These are phyloP conservation scores for Peromyscus melanophrys DNA, from an alignment of 2,797 vertebrate genomes.

Conservation along the genomic window DNA sequence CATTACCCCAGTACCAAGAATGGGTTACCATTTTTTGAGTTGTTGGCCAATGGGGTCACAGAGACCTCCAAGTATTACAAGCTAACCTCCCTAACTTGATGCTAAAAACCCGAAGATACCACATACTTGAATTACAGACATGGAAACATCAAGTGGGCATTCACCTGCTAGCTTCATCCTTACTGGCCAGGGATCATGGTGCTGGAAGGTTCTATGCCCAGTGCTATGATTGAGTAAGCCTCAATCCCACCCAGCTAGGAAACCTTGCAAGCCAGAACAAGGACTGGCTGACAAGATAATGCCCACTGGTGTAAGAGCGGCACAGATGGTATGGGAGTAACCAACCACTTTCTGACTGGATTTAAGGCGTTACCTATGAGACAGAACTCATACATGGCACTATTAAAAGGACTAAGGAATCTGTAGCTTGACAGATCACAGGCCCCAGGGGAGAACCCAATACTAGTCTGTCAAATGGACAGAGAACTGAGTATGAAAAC, in stretches of 20 bases:
- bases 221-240: background rate
- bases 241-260: background rate
- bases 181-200: background rate
- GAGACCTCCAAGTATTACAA: background rate
- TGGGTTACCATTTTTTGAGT: background rate
- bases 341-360: background rate
- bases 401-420: background rate
- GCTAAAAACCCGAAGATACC: background rate
- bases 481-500: background rate
- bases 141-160: too few relatives aligned
- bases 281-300: background rate
- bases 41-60: background rate
- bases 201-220: background rate
- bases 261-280: background rate
- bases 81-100: background rate
- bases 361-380: background rate
- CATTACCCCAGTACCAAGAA: background rate
- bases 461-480: background rate
- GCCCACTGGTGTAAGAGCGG: background rate
- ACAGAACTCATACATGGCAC: background rate
- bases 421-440: background rate
- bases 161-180: background rate
- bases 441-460: too few relatives aligned
- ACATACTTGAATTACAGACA: background rate
- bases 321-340: background rate